phyloP scores from a whole-genome alignment of 2,888 invertebrate genomes.

The Caenorhabditis sulstoni region DNA sequence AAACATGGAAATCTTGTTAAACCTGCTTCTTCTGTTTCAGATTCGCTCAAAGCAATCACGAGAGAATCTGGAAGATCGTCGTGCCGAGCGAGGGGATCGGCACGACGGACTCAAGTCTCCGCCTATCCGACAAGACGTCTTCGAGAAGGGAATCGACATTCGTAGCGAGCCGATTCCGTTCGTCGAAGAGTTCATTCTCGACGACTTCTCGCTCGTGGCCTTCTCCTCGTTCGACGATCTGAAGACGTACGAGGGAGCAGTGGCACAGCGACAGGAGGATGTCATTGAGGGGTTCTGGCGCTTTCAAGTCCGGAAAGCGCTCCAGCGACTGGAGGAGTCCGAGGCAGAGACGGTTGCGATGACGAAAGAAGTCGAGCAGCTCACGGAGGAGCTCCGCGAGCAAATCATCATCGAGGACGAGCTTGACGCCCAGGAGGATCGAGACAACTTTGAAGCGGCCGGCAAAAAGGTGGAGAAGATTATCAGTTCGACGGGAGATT shows the following conservation, averaged over 20 bases:
- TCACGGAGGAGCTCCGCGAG: conserved; percentile 3
- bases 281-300: conserved; percentile 27
- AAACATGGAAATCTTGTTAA: background rate
- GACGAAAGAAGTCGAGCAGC: background rate
- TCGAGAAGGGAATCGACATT: conserved; percentile 53
- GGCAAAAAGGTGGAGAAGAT: conserved; percentile 21
- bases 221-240: conserved; percentile 44
- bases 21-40: conserved; percentile 21
- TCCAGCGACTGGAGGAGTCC: background rate
- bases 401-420: background rate
- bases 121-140: conserved; percentile 21
- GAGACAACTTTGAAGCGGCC: conserved; percentile 30
- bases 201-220: conserved; percentile 38
- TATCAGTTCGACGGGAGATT: conserved; percentile 22
- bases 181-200: conserved; percentile 49
- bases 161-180: conserved; percentile 50
- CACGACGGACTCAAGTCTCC: conserved; percentile 5
- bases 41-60: conserved; percentile 26
- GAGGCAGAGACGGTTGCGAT: background rate
- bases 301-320: background rate
- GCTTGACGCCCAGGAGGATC: conserved; percentile 14
- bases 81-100: background rate
- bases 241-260: conserved; percentile 21
- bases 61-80: background rate
- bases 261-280: conserved; percentile 11